Base-by-base conservation (phyloP, 2,888 invertebrate genomes). In the Hypena proboscidalis region DNA sequence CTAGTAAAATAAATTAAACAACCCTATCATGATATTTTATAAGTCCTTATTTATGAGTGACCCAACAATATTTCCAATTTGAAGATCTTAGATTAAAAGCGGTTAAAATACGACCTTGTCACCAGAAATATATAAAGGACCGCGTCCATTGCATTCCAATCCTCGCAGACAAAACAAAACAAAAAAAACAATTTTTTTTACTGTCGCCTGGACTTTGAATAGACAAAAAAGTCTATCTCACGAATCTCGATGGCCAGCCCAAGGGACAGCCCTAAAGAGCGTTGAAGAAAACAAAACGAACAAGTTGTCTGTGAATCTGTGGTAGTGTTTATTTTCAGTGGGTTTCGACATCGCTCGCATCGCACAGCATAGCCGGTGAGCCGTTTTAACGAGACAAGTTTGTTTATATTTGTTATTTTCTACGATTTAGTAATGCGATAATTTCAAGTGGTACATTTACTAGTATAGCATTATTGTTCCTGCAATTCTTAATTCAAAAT, bases 281-380 rank as follows among this genome's bases (percentile, higher is more conserved):
- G 8, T 11, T 26, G 4, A 11, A 35, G 5, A 36, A 45, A 45
- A 47, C 11, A 44, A 57, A 57, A 32, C 22, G 22, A 27, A 40
- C 17, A 9, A 13, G 20, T 45, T 52, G 30, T 46, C 27, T 31
- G 32, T 42, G 29, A 25, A n/a, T n/a, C n/a, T n/a, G n/a, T n/a
- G n/a, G n/a, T n/a, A 44, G 25, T 25, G 46, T 64, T 59, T 64
- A 60, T 62, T 64, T 59, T 60, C 33, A 48, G 62, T 44, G 10
- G 21, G 26, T 57, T 60, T 50, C 61, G 43, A 60, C 50, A 60
- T 46, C 30, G 8, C 8, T 42, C 34, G 29, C 30, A 3, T 29
- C n/a, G n/a, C n/a, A n/a, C n/a, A n/a, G n/a, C n/a, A 11, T 22
- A 15, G 17, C 8, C 15, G 20, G 15, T 8, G 17, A 15, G 27